These are phyloP conservation scores for Thymallus thymallus DNA, from an alignment of 2,113 vertebrate species.

Conservation along the genomic window DNA sequence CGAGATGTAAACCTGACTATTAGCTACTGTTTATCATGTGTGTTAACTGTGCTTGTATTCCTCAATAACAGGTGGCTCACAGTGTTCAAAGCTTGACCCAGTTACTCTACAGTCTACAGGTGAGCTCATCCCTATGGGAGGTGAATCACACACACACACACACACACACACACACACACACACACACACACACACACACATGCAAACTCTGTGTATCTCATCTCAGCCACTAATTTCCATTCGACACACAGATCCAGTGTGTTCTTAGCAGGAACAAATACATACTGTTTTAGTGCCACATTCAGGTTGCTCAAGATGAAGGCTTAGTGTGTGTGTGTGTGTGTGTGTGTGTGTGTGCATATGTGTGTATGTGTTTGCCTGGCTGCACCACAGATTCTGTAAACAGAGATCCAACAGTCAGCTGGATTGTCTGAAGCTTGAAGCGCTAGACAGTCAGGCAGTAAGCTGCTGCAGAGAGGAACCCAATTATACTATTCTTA, in stretches of 20 bases:
- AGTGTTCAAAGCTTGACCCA: conserved; percentile 89
- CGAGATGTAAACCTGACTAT: too few relatives aligned
- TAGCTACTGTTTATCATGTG: background rate
- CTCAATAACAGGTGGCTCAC: conserved; percentile 78
- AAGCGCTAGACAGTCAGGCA: conserved; percentile 9
- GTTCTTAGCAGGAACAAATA: conserved; percentile 3
- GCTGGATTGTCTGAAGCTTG: conserved; percentile 29
- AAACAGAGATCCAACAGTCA: conserved; percentile 18
- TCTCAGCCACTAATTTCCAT: conserved; percentile 8
- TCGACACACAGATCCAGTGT: conserved; percentile 6
- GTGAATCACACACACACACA: background rate
- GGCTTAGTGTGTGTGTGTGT: conserved; percentile 6
- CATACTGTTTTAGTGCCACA: conserved; percentile 2
- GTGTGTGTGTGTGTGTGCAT: background rate
- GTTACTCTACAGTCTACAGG: conserved; percentile 93
- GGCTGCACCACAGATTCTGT: conserved; percentile 18
- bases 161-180: conserved; percentile 10
- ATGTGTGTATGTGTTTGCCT: background rate
- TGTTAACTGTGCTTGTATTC: conserved; percentile 14
- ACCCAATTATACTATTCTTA: conserved; percentile 26
- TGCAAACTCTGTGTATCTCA: background rate
- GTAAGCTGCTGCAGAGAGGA: conserved; percentile 9
- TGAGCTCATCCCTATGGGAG: conserved; percentile 57
- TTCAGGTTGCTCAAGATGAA: conserved; percentile 20
- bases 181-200: background rate